phyloP scores from a whole-genome alignment of 2,113 vertebrate genomes.

The Rhipidura dahli region DNA sequence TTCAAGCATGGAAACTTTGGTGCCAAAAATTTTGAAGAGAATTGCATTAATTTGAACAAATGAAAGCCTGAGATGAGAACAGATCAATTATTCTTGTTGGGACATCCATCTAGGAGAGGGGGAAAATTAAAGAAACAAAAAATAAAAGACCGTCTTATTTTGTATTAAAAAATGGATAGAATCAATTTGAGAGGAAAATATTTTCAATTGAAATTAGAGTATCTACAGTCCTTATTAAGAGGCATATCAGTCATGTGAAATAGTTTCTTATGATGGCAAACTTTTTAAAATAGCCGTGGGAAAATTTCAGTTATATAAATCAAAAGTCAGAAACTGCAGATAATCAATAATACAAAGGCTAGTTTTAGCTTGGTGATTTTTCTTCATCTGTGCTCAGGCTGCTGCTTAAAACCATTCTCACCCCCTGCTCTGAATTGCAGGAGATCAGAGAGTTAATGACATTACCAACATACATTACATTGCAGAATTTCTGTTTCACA shows the following conservation, averaged over 20 bases:
- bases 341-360: background rate
- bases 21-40: background rate
- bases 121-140: rapidly evolving
- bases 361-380: background rate
- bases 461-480: background rate
- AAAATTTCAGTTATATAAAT: background rate
- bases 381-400: background rate
- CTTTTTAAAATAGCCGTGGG: background rate
- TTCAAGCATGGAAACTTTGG: background rate
- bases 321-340: background rate
- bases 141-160: background rate
- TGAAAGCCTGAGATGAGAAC: background rate
- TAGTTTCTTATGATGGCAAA: background rate
- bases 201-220: background rate
- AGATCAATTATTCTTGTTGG: background rate
- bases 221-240: background rate
- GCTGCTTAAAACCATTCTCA: background rate
- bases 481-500: background rate
- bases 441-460: background rate
- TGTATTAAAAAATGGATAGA: background rate
- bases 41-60: background rate
- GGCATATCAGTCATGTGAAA: background rate
- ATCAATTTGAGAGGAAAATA: background rate
- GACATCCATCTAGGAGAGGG: background rate
- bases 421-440: background rate